Percentiles rank a stretch among this genome's conserved stretches.
phyloP scores from a whole-genome alignment of 2,797 vertebrate genomes.

The Crypturellus tataupa region DNA sequence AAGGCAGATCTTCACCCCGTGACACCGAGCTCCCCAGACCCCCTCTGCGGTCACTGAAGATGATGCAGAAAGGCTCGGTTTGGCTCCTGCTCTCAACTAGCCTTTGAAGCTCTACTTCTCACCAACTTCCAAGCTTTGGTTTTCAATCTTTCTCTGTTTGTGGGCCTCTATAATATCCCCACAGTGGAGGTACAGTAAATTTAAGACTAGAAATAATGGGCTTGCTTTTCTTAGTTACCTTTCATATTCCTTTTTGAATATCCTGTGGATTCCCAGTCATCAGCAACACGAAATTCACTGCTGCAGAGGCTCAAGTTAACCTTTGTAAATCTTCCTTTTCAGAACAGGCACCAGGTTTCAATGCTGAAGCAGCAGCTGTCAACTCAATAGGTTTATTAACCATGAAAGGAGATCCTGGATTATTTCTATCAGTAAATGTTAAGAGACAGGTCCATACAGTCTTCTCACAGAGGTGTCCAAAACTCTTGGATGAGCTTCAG shows the following conservation, averaged over 20 bases:
- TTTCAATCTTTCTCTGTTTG: neutral
- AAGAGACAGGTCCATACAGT: neutral
- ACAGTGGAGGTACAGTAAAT: neutral
- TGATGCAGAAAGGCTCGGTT: neutral
- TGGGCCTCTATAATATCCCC: neutral
- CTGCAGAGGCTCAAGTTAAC: neutral
- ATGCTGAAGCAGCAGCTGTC: neutral
- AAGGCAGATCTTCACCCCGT: neutral
- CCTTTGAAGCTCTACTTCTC: neutral
- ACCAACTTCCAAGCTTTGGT: neutral
- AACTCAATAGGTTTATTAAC: neutral
- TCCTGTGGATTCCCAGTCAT: neutral
- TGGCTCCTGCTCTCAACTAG: neutral
- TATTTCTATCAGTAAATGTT: neutral
- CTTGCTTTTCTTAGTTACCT: neutral
- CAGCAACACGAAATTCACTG: neutral
- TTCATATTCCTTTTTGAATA: neutral
- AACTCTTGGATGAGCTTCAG: neutral
- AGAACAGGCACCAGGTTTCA: neutral
- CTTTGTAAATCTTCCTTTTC: neutral
- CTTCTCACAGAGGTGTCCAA: neutral
- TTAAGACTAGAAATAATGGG: neutral
- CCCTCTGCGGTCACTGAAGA: neutral
- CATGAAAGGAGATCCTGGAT: neutral
- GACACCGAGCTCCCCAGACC: neutral